Percentiles rank a stretch among this genome's conserved stretches.
Conservation (phyloP, 2,888 invertebrate genomes). For the Coecobrya sp. region DNA sequence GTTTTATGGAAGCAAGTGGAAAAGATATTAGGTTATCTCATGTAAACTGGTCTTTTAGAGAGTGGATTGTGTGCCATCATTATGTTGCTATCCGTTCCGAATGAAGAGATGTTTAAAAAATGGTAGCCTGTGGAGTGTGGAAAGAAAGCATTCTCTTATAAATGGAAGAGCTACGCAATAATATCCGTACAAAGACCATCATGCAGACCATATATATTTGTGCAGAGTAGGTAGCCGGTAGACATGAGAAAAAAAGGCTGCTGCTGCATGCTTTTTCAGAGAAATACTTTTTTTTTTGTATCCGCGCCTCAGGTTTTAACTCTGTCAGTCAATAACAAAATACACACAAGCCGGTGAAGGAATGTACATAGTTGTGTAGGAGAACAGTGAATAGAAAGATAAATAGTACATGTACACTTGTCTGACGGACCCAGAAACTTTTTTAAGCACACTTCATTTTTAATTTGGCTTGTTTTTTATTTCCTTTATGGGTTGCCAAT, state of each 20-base stretch:
- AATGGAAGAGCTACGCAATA: too few relatives aligned
- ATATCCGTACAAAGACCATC: too few relatives aligned
- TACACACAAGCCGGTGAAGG: too few relatives aligned
- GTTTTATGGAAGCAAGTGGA: slow-evolving; percentile 1
- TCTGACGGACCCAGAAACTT: background rate
- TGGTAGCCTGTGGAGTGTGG: background rate
- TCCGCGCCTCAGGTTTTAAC: background rate
- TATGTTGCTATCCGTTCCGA: background rate
- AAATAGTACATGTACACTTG: background rate
- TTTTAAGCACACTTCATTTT: background rate
- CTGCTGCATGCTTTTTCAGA: background rate
- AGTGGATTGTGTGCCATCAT: too few relatives aligned
- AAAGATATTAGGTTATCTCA: background rate
- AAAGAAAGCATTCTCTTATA: too few relatives aligned
- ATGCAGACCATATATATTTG: too few relatives aligned
- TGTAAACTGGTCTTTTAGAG: background rate
- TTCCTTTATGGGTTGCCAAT: background rate
- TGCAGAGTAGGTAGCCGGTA: too few relatives aligned
- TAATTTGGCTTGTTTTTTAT: background rate
- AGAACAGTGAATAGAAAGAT: background rate
- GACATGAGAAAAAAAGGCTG: too few relatives aligned
- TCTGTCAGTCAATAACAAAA: background rate
- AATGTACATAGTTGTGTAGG: too few relatives aligned
- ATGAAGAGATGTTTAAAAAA: slow-evolving; percentile 16
- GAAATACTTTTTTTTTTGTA: background rate